phyloP scores from a whole-genome alignment of 2,797 vertebrate genomes.

The Enteromius thamalakanensis region DNA sequence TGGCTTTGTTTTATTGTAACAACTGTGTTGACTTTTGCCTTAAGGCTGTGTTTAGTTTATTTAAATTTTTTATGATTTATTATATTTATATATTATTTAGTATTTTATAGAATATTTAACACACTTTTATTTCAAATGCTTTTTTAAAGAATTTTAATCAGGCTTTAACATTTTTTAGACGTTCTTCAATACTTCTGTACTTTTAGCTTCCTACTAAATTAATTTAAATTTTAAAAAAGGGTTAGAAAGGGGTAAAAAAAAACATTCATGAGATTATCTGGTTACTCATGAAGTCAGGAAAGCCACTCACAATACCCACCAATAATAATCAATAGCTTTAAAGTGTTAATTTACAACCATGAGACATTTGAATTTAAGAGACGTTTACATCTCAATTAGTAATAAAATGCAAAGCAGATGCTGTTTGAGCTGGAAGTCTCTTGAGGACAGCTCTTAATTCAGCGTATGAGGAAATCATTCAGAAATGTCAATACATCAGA shows the following conservation, averaged over 20 bases:
- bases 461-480: neutral
- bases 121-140: neutral
- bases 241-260: neutral
- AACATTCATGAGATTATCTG: neutral
- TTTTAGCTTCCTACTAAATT: too few relatives aligned
- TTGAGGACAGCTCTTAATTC: neutral
- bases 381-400: slow-evolving; percentile 5
- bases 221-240: neutral
- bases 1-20: neutral
- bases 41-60: neutral
- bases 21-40: neutral
- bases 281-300: neutral
- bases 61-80: neutral
- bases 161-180: neutral
- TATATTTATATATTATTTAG: neutral
- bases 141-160: neutral
- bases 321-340: neutral
- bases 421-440: neutral
- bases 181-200: neutral
- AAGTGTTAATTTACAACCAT: neutral
- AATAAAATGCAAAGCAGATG: neutral
- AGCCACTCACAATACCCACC: neutral
- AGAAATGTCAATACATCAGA: neutral
- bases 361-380: neutral
- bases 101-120: neutral